Base-by-base conservation (phyloP, 1,140 invertebrate genomes). In the Dinothrombium tinctorium region DNA sequence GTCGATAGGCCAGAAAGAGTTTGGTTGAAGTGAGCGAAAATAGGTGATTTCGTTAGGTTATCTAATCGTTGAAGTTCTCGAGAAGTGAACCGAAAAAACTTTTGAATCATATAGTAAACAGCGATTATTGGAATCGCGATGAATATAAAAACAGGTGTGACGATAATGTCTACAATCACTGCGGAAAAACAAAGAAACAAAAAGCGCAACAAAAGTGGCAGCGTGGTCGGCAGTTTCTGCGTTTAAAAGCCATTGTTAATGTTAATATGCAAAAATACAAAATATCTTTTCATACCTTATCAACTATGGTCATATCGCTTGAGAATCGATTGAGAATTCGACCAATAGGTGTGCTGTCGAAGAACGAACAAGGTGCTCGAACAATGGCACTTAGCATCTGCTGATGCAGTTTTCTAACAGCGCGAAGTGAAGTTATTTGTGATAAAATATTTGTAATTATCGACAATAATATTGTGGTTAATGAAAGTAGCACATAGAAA, bases 201-300 rank as follows among this genome's bases (percentile, higher is more conserved):
- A 46, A 80, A 73, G 50, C 74, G 73, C 12, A 71, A 59, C 50
- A 78, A 62, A 23, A 74, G 64, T 50, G 74, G 72, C 38, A 77
- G 67, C 2, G 74, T 70, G 25, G 69, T 73, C 8, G 72, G 69
- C 24, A 81, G 63, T 71, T 79, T 79, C 74, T 79, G 56, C 12
- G n/a, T 29, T 33, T 40, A 20, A 7, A 20, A 20, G 5, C 14
- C 8, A 6, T 8, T 17, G 17, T 33, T 15, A 33, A 33, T 33
- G 8, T 12, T 15, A 14, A 33, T 33, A 2, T 37, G n/a, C 22
- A 12, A 38, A n/a, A 8, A 25, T 8, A 15, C 7, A 17, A 23
- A 20, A 25, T n/a, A 5, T 20, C 11, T 17, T 9, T 19, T 1
- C 2, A 22, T 21, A 36, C 33, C 33, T 36, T 36, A 36, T 36